These are phyloP conservation scores for Apostichopus japonicus DNA, from an alignment of 35 echinoderm and acorn worm species.

Conservation along the genomic window DNA sequence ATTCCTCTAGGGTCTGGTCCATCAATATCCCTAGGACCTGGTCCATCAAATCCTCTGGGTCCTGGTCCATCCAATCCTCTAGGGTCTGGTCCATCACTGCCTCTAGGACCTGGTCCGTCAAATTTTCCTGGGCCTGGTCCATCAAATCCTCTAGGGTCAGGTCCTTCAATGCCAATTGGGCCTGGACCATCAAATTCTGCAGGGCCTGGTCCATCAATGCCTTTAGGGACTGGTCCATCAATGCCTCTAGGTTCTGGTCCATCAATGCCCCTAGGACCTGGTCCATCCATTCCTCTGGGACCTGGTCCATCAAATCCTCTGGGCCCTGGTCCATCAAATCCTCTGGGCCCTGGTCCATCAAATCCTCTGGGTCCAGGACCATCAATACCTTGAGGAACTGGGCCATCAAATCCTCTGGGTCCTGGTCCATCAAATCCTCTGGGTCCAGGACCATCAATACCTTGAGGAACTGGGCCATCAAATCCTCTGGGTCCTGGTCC, in stretches of 20 bases:
- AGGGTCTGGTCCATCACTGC: constrained; percentile 19
- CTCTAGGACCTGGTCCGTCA: constrained; percentile 35
- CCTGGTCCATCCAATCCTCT: constrained; percentile 38
- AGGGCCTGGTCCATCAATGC: constrained; percentile 19
- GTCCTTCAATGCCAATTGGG: background rate
- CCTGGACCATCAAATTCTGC: constrained; percentile 39
- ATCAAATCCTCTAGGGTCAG: constrained; percentile 1
- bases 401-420: constrained; percentile 13
- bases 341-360: constrained; percentile 18
- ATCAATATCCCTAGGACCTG: constrained; percentile 20
- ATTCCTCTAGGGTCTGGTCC: constrained; percentile 2
- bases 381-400: constrained; percentile 40
- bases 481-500: constrained; percentile 22
- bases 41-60: constrained; percentile 3
- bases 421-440: constrained; percentile 31
- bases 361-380: constrained; percentile 12
- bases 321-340: constrained; percentile 12
- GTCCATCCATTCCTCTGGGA: constrained; percentile 20
- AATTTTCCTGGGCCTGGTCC: constrained; percentile 37
- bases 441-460: constrained; percentile 27
- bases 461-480: constrained; percentile 25
- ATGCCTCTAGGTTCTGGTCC: constrained; percentile 28
- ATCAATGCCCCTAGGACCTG: constrained; percentile 5
- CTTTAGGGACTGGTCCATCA: background rate
- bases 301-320: constrained; percentile 15